Evolutionary conservation across 2,113 vertebrate species (phyloP).

Genomic region (Lagenorhynchus albirostris): DNA sequence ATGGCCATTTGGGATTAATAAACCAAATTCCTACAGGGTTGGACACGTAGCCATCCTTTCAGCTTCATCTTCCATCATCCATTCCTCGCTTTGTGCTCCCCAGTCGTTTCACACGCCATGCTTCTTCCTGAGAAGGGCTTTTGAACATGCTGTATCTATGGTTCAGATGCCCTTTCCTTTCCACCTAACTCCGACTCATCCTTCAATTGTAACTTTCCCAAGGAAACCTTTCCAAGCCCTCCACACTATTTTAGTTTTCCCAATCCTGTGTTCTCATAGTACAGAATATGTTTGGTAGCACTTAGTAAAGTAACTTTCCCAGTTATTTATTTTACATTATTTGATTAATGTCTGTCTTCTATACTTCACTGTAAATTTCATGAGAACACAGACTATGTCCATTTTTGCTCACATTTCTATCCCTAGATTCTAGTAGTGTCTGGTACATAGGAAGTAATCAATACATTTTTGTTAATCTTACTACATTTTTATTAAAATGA

Average conservation of each 20-base stretch:
- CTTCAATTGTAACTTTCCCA: neutral
- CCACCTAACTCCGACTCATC: neutral
- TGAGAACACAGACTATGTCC: neutral
- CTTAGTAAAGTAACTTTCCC: neutral
- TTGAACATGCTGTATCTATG: neutral
- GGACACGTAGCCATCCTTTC: neutral
- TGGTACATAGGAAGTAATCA: neutral
- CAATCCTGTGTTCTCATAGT: neutral
- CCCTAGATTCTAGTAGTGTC: neutral
- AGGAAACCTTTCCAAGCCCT: neutral
- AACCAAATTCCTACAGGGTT: neutral
- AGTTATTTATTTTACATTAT: neutral
- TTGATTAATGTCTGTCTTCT: neutral
- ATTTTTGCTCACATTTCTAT: neutral
- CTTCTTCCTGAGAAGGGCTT: neutral
- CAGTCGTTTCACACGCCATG: rapidly evolving
- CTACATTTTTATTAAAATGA: neutral
- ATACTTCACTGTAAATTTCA: neutral
- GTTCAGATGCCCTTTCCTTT: neutral
- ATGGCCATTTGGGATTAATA: neutral
- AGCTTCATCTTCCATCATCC: neutral
- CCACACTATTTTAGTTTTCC: neutral
- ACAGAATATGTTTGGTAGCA: neutral
- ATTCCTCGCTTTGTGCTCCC: neutral
- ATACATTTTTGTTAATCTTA: neutral